phyloP scores from a whole-genome alignment of 2,888 invertebrate species.

The Lutraria lutraria region DNA sequence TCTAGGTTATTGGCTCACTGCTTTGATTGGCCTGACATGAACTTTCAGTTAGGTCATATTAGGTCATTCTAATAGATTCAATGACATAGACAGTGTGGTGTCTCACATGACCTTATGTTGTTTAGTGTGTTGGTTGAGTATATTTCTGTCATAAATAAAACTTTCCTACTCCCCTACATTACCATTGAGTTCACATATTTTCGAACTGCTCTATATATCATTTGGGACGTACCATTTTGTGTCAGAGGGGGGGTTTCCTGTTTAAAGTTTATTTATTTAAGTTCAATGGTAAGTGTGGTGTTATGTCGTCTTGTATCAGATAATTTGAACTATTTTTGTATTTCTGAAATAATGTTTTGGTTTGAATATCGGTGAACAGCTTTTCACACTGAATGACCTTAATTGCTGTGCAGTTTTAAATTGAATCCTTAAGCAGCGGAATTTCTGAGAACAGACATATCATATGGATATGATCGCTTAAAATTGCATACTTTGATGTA shows the following conservation, averaged over 20 bases:
- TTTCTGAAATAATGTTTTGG: not conserved
- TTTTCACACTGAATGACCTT: too few species aligned
- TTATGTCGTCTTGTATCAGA: not conserved
- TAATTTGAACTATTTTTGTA: not conserved
- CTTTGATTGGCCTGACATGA: constrained; percentile 53
- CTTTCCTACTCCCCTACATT: not conserved
- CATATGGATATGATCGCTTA: too few species aligned
- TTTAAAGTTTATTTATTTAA: too few species aligned
- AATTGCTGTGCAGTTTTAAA: too few species aligned
- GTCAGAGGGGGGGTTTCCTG: not conserved
- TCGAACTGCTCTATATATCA: not conserved
- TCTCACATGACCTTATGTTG: not conserved
- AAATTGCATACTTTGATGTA: too few species aligned
- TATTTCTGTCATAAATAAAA: not conserved
- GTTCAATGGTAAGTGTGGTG: too few species aligned
- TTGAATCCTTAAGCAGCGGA: too few species aligned
- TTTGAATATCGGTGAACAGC: not conserved
- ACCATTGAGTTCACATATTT: not conserved
- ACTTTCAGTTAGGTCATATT: constrained; percentile 47
- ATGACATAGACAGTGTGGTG: not conserved
- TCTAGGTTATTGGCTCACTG: constrained; percentile 48
- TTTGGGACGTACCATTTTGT: not conserved
- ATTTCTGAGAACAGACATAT: too few species aligned
- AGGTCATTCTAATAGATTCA: constrained; percentile 1
- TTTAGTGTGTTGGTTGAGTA: not conserved